phyloP scores from a whole-genome alignment of 2,888 invertebrate species.

The Chaitophorus viminalis region DNA sequence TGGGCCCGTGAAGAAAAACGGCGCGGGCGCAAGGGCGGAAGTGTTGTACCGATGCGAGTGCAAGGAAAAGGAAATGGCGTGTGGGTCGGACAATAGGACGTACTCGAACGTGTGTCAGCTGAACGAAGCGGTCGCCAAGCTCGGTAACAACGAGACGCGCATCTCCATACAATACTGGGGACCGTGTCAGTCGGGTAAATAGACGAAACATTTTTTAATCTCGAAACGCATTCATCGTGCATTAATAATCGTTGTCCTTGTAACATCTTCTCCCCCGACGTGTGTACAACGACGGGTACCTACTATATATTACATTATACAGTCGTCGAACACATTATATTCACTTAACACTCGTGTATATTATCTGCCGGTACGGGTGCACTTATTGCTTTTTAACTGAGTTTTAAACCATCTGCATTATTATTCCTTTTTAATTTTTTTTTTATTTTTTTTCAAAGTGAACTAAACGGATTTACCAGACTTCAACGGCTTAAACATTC shows the following conservation, averaged over 20 bases:
- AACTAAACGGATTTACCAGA: neutral
- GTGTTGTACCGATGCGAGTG: conserved; percentile 28
- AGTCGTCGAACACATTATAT: neutral
- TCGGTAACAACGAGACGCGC: neutral
- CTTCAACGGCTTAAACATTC: neutral
- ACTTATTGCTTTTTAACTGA: neutral
- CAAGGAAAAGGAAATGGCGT: conserved; percentile 35
- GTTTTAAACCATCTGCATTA: neutral
- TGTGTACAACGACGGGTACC: too few relatives aligned
- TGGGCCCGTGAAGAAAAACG: neutral
- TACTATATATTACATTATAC: too few relatives aligned
- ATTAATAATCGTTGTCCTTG: neutral
- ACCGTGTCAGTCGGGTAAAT: conserved; percentile 51
- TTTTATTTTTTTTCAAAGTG: neutral
- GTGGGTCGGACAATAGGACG: conserved; percentile 51
- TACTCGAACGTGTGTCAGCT: conserved; percentile 46
- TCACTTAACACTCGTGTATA: neutral
- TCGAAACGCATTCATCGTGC: neutral
- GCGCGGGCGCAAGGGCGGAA: neutral
- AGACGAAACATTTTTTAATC: neutral
- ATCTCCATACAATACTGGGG: conserved; percentile 36
- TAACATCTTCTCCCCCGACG: neutral
- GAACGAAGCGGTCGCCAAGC: conserved; percentile 25
- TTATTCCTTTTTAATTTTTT: neutral
- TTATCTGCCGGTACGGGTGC: neutral